Conservation (phyloP, 1,140 invertebrate species). For the Charaxes varanes region DNA sequence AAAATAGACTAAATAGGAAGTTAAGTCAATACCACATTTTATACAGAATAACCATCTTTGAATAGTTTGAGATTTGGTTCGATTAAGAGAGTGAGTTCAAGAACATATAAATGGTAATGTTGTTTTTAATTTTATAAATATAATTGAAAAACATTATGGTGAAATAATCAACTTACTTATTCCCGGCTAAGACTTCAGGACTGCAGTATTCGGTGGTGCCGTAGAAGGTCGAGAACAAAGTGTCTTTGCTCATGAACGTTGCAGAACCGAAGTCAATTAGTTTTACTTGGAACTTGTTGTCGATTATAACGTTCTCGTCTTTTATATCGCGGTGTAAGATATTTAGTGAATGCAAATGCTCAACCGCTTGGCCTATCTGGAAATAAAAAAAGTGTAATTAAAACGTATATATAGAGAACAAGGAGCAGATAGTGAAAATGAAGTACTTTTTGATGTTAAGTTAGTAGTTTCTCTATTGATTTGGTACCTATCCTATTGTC, state of each 20-base stretch:
- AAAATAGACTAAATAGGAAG: background rate
- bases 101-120: too few relatives aligned
- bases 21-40: background rate
- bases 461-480: too few relatives aligned
- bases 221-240: slow-evolving; percentile 84
- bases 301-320: slow-evolving; percentile 86
- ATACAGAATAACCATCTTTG: too few relatives aligned
- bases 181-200: slow-evolving; percentile 83
- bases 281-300: slow-evolving; percentile 84
- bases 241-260: slow-evolving; percentile 77
- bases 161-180: too few relatives aligned
- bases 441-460: too few relatives aligned
- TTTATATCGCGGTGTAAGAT: slow-evolving; percentile 86
- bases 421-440: background rate
- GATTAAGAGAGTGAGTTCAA: too few relatives aligned
- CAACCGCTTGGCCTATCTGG: slow-evolving; percentile 81
- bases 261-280: slow-evolving; percentile 88
- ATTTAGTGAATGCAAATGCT: slow-evolving; percentile 79
- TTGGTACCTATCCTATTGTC: too few relatives aligned
- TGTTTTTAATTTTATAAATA: too few relatives aligned
- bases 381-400: slow-evolving; percentile 16
- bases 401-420: background rate
- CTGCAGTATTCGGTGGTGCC: slow-evolving; percentile 88
- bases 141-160: too few relatives aligned
- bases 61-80: too few relatives aligned